A percentile compares a stretch with the other conserved stretches of the same genome.
These are phyloP conservation scores for Coreoperca whiteheadi DNA, from an alignment of 2,113 vertebrate species.

Conservation along the genomic window DNA sequence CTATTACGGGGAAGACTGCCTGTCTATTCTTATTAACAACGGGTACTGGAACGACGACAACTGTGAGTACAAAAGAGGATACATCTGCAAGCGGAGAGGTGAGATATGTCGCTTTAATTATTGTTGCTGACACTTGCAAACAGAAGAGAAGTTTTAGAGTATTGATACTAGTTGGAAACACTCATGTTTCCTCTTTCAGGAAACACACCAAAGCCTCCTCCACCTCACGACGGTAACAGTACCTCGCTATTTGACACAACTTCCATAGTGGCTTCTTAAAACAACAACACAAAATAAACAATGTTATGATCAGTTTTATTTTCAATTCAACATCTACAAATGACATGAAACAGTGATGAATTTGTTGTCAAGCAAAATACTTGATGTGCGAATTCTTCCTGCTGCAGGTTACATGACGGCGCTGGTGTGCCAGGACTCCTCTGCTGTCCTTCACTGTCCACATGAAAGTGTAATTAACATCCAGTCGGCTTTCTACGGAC, in stretches of 20 bases:
- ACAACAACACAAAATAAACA: background rate
- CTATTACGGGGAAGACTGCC: conserved; percentile 81
- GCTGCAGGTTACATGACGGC: conserved; percentile 79
- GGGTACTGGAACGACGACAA: conserved; percentile 86
- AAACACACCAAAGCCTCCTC: conserved; percentile 79
- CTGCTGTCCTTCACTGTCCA: conserved; percentile 80
- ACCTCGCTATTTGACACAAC: background rate
- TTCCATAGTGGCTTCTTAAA: background rate
- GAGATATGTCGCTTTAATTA: background rate
- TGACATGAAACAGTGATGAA: no score
- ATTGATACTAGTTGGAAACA: background rate
- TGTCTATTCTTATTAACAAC: conserved; percentile 78
- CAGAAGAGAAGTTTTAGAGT: background rate
- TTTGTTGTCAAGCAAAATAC: background rate
- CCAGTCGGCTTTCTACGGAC: conserved; percentile 84
- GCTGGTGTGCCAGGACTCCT: conserved; percentile 76
- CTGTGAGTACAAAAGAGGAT: conserved; percentile 81
- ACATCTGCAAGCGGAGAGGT: conserved; percentile 85
- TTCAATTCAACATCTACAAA: background rate
- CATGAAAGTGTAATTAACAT: conserved; percentile 82
- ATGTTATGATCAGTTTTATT: background rate
- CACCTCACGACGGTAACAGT: conserved; percentile 83
- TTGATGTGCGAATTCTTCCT: background rate
- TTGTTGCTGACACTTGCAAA: background rate
- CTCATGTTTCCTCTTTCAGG: conserved; percentile 68